Conservation (phyloP, 2,113 vertebrate species). For the Nothoprocta pentlandii region DNA sequence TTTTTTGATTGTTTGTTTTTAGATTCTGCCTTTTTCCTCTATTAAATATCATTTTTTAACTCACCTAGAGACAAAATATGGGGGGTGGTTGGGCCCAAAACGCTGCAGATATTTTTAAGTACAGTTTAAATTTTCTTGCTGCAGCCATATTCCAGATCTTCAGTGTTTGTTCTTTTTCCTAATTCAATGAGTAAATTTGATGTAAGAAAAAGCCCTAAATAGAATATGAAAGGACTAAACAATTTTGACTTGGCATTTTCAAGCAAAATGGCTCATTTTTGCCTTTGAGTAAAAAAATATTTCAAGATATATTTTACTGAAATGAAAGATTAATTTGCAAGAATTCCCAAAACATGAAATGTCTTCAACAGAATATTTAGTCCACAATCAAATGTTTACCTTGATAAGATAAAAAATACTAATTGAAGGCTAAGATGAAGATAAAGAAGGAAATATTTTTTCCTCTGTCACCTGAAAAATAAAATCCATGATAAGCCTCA, state of each 20-base stretch:
- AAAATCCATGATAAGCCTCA: background rate
- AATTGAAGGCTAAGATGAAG: background rate
- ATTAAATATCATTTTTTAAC: background rate
- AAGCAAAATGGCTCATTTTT: background rate
- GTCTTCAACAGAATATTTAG: background rate
- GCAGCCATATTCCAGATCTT: background rate
- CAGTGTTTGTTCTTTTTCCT: background rate
- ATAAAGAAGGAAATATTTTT: background rate
- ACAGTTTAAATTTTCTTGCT: background rate
- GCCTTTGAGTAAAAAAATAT: background rate
- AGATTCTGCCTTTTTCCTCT: fast-evolving
- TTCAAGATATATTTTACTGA: background rate
- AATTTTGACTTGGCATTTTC: background rate
- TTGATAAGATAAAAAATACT: background rate
- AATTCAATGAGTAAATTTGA: background rate
- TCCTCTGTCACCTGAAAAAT: background rate
- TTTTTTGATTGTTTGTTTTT: background rate
- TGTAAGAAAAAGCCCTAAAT: background rate
- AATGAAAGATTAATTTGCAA: background rate
- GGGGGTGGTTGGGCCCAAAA: background rate
- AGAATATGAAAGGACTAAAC: background rate
- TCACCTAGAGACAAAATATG: background rate
- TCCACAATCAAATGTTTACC: background rate
- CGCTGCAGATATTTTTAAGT: background rate
- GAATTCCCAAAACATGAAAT: background rate